Percentiles rank a stretch among this genome's conserved stretches.
Conservation (phyloP, 2,888 invertebrate genomes). For the Candidula unifasciata region DNA sequence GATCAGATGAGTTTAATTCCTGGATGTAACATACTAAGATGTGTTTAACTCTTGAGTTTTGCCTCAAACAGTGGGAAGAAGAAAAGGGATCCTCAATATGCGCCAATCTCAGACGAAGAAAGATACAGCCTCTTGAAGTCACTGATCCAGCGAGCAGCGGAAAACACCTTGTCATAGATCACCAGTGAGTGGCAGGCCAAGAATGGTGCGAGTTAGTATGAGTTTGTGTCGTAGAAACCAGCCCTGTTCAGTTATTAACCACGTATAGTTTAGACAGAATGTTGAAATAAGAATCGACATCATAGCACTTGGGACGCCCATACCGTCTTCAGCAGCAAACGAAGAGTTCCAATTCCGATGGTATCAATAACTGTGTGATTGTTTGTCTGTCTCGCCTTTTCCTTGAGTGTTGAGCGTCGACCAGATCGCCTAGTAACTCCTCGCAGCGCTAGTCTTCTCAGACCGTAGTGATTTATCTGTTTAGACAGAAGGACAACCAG, state of each 20-base stretch:
- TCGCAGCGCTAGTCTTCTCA: no score
- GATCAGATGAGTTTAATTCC: no score
- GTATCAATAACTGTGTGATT: no score
- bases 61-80: constrained; percentile 50
- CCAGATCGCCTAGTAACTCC: no score
- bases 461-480: no score
- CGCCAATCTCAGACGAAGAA: constrained; percentile 46
- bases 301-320: no score
- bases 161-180: constrained; percentile 31
- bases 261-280: not conserved
- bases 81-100: constrained; percentile 48
- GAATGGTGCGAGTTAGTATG: not conserved
- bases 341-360: not conserved
- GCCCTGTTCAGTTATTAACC: not conserved
- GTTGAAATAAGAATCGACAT: not conserved
- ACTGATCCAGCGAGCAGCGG: constrained; percentile 51
- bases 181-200: not conserved
- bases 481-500: no score
- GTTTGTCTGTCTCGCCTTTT: no score
- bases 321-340: no score
- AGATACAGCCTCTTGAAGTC: constrained; percentile 51
- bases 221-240: not conserved
- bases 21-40: no score
- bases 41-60: no score
- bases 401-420: no score